Evolutionary conservation across 1,140 invertebrate genomes (phyloP).

Genomic region (Copidosoma floridanum): DNA sequence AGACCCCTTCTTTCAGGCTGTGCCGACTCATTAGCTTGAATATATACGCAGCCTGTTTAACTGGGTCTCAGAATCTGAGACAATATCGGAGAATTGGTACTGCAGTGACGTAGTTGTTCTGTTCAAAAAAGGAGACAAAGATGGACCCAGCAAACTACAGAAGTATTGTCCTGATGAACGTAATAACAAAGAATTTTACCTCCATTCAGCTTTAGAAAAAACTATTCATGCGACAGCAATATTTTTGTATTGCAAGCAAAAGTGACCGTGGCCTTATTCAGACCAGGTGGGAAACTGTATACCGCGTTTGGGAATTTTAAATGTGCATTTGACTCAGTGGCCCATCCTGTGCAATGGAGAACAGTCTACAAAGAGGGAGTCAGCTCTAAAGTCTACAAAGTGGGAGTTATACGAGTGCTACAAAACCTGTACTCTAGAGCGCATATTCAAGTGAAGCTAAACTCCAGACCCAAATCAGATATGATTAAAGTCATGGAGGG

Average conservation of each 20-base stretch:
- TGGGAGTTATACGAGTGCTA: slow-evolving; percentile 3
- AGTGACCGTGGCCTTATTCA: not conserved
- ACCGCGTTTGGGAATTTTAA: slow-evolving; percentile 19
- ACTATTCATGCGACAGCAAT: slow-evolving; percentile 21
- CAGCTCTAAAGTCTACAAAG: slow-evolving; percentile 18
- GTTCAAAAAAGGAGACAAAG: slow-evolving; percentile 26
- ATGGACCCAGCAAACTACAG: slow-evolving; percentile 26
- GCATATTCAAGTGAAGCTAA: not conserved
- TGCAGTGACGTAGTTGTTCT: too few relatives aligned
- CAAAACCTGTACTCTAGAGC: not conserved
- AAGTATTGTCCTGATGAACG: slow-evolving; percentile 29
- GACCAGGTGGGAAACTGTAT: slow-evolving; percentile 30
- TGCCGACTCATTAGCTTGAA: too few relatives aligned
- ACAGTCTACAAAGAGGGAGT: slow-evolving; percentile 13
- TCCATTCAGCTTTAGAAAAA: slow-evolving; percentile 28
- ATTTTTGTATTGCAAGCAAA: slow-evolving; percentile 14
- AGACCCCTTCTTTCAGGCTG: too few relatives aligned
- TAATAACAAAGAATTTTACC: slow-evolving; percentile 27
- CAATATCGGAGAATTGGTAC: too few relatives aligned
- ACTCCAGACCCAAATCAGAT: not conserved
- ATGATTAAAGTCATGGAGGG: not conserved
- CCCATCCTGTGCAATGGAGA: slow-evolving; percentile 8
- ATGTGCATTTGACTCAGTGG: slow-evolving; percentile 16
- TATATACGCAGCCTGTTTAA: too few relatives aligned
- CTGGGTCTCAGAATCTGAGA: too few relatives aligned